A percentile compares a stretch with the other conserved stretches of the same genome.
phyloP scores from a whole-genome alignment of 2,888 invertebrate genomes.

The Cantharis rufa region DNA sequence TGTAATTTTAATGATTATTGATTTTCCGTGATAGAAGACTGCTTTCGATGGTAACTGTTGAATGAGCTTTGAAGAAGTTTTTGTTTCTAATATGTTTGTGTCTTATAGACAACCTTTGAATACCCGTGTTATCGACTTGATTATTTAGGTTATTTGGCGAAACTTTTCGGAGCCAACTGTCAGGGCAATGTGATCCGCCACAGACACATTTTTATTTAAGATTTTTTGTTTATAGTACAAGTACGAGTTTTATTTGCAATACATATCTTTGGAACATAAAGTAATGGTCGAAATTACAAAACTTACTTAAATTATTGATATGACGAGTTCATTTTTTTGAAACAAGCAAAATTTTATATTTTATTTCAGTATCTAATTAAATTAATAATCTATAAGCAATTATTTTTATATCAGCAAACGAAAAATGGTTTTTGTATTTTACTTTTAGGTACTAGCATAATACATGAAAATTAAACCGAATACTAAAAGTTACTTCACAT shows the following conservation, averaged over 20 bases:
- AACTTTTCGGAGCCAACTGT: not conserved
- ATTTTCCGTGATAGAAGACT: not conserved
- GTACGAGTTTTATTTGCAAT: not conserved
- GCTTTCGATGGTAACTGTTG: not conserved
- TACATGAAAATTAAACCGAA: conserved; percentile 2
- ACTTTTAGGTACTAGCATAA: not conserved
- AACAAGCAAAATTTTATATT: too few species aligned
- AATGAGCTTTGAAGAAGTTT: not conserved
- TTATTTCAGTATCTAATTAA: not conserved
- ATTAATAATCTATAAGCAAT: not conserved
- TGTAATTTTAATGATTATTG: not conserved
- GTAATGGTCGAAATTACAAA: not conserved
- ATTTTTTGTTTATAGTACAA: not conserved
- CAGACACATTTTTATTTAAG: not conserved
- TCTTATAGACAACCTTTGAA: not conserved
- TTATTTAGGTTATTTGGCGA: not conserved
- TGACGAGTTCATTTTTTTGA: too few species aligned
- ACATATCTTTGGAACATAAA: not conserved
- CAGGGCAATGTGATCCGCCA: not conserved
- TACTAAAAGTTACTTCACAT: conserved; percentile 3
- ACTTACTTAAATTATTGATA: not conserved
- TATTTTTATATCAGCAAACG: not conserved
- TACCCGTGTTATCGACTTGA: not conserved
- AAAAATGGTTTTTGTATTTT: not conserved
- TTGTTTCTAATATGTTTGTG: not conserved